A percentile compares a stretch with the other conserved stretches of the same genome.
These are phyloP conservation scores for Phymatocera aterrima DNA, from an alignment of 2,888 invertebrate species.

Conservation along the genomic window DNA sequence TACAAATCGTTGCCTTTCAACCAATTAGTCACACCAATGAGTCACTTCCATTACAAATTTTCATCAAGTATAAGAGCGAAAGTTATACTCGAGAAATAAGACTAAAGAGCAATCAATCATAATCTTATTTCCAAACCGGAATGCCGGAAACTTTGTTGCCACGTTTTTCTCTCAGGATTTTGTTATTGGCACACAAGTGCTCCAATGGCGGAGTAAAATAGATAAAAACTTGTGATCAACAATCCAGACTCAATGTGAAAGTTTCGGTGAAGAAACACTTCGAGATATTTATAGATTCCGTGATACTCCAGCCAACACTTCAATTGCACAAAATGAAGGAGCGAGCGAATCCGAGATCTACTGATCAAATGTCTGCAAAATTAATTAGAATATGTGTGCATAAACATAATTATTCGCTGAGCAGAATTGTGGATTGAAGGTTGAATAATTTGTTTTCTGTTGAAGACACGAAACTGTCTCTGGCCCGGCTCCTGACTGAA, in stretches of 20 bases:
- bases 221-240: not conserved
- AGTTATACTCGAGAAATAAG: not conserved
- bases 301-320: not conserved
- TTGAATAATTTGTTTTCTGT: conserved; percentile 1
- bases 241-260: not conserved
- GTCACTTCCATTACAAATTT: conserved; percentile 12
- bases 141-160: not conserved
- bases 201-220: not conserved
- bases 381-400: no score
- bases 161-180: not conserved
- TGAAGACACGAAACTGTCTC: not conserved
- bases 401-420: no score
- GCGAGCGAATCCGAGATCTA: no score
- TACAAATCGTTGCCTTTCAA: conserved; percentile 29
- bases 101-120: not conserved
- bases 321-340: no score
- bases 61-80: not conserved
- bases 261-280: not conserved
- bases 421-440: not conserved
- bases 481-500: not conserved
- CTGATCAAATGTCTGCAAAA: no score
- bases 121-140: not conserved
- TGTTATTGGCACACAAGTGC: not conserved
- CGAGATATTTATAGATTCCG: not conserved
- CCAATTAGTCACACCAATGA: conserved; percentile 9